Percentiles rank a stretch among this genome's conserved stretches.
phyloP scores from a whole-genome alignment of 1,140 invertebrate genomes.

The Trinorchestia longiramus region DNA sequence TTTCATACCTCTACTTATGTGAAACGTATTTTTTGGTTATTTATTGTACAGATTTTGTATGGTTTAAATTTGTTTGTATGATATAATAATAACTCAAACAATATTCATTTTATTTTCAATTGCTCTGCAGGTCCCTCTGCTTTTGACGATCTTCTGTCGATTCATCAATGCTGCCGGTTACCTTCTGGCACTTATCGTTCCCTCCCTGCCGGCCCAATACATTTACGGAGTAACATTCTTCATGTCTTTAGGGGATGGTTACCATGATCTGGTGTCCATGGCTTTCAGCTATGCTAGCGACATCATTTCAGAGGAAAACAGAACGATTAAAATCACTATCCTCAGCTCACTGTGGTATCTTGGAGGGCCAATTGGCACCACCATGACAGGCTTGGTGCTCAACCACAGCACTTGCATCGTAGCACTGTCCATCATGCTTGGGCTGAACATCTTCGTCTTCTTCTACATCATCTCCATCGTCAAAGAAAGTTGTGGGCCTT shows the following conservation, averaged over 20 bases:
- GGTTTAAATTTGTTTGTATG: too few species aligned
- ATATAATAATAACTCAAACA: too few species aligned
- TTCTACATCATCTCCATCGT: slow-evolving; percentile 61
- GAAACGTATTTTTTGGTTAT: too few species aligned
- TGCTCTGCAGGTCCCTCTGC: slow-evolving; percentile 57
- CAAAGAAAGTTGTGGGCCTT: slow-evolving; percentile 63
- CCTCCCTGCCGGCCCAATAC: slow-evolving; percentile 58
- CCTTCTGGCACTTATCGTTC: slow-evolving; percentile 57
- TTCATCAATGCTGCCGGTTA: slow-evolving; percentile 58
- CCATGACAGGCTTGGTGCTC: slow-evolving; percentile 58
- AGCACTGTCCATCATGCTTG: slow-evolving; percentile 57
- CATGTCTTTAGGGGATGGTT: slow-evolving; percentile 58
- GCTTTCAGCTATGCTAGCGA: slow-evolving; percentile 64
- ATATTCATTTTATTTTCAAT: background rate
- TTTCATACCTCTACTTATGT: too few species aligned
- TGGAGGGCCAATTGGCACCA: slow-evolving; percentile 60
- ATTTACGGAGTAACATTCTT: slow-evolving; percentile 57
- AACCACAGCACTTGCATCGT: slow-evolving; percentile 59
- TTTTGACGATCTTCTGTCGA: slow-evolving; percentile 57
- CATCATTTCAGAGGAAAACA: slow-evolving; percentile 57
- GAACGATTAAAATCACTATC: slow-evolving; percentile 59
- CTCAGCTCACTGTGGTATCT: slow-evolving; percentile 63
- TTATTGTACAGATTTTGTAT: too few species aligned
- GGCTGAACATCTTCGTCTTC: slow-evolving; percentile 55
- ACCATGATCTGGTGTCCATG: slow-evolving; percentile 58